phyloP scores from a whole-genome alignment of 2,888 invertebrate genomes.

The Endotricha flammealis region DNA sequence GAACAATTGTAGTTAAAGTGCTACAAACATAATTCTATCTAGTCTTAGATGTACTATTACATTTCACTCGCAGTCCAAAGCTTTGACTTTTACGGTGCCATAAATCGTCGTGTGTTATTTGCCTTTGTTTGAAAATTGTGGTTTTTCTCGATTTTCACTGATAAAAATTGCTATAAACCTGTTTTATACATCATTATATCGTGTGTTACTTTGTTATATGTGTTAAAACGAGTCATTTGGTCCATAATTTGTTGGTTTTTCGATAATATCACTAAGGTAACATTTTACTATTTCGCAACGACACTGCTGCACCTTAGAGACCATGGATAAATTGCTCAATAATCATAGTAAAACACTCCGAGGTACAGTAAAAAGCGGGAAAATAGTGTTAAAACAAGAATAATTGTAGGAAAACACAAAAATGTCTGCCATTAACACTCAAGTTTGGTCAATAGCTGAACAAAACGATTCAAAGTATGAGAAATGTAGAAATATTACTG shows the following conservation, averaged over 20 bases:
- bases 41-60: conserved; percentile 56
- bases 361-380: conserved; percentile 27
- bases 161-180: conserved; percentile 23
- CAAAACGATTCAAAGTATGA: conserved; percentile 58
- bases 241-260: background rate
- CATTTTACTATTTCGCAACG: conserved; percentile 30
- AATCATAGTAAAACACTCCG: conserved; percentile 30
- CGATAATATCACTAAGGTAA: background rate
- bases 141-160: conserved; percentile 35
- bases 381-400: conserved; percentile 35
- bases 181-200: conserved; percentile 2
- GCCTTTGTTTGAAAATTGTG: conserved; percentile 59
- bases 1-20: conserved; percentile 40
- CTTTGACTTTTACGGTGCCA: conserved; percentile 63
- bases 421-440: conserved; percentile 56
- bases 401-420: conserved; percentile 27
- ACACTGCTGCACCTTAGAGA: conserved; percentile 27
- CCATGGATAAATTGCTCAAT: conserved; percentile 45
- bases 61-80: conserved; percentile 47
- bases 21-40: conserved; percentile 57
- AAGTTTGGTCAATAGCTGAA: conserved; percentile 44
- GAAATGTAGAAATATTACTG: conserved; percentile 68
- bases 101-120: conserved; percentile 60
- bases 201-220: background rate
- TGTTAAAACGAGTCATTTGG: background rate